Evolutionary conservation across 1,140 invertebrate species (phyloP).

Genomic region (Pogonomyrmex barbatus): DNA sequence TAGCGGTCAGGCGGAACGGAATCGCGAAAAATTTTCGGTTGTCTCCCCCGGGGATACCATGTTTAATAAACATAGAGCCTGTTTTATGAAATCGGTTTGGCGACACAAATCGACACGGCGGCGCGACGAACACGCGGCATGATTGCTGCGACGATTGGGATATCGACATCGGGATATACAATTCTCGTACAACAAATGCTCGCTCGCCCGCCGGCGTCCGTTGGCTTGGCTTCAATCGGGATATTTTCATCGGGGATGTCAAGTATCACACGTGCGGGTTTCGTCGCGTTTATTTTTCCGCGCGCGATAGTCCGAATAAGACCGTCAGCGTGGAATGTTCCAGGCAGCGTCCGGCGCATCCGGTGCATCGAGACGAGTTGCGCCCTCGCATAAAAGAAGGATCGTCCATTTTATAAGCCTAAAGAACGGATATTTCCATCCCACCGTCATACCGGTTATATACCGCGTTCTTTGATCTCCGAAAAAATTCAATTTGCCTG

Average conservation of each 20-base stretch:
- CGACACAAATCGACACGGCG: conserved; percentile 30
- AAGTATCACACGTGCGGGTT: background rate
- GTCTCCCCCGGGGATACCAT: conserved; percentile 22
- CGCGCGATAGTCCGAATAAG: conserved; percentile 22
- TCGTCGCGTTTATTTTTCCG: background rate
- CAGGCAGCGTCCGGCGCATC: background rate
- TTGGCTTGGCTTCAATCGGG: background rate
- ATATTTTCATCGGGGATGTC: conserved; percentile 37
- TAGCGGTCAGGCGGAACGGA: conserved; percentile 13
- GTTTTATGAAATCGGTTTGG: conserved; percentile 50
- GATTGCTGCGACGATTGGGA: conserved; percentile 43
- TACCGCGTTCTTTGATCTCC: conserved; percentile 84
- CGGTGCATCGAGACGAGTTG: conserved; percentile 30
- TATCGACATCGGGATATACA: conserved; percentile 8
- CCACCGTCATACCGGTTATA: conserved; percentile 59
- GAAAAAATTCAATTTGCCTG: conserved; percentile 85
- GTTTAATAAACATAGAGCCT: conserved; percentile 59
- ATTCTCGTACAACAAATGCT: conserved; percentile 12
- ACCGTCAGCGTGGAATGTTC: conserved; percentile 23
- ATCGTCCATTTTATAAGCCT: conserved; percentile 51
- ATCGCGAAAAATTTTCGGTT: conserved; percentile 39
- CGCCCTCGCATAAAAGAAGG: conserved; percentile 42
- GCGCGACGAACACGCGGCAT: conserved; percentile 6
- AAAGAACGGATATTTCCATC: conserved; percentile 56
- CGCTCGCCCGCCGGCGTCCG: background rate